phyloP scores from a whole-genome alignment of 1,140 invertebrate genomes.

The Potamilus streckersoni region DNA sequence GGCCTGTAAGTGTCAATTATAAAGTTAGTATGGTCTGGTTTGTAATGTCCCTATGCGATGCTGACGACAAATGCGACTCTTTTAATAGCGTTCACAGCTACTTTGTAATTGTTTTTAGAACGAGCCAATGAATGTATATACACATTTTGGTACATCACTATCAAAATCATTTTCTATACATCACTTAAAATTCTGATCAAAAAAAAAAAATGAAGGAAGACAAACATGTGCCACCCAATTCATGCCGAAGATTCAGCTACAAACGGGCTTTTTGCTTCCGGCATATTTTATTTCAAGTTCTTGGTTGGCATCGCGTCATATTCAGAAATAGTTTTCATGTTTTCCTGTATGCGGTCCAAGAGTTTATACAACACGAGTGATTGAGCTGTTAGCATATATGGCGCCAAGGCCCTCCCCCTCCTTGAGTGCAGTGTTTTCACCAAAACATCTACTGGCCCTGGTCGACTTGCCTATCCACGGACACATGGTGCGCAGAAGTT shows the following conservation, averaged over 20 bases:
- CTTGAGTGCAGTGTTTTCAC: not conserved
- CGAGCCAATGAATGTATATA: not conserved
- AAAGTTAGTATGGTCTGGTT: not conserved
- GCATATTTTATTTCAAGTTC: not conserved
- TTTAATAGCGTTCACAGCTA: not conserved
- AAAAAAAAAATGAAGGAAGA: constrained; percentile 6
- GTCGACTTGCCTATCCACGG: constrained; percentile 8
- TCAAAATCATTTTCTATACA: not conserved
- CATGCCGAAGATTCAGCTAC: not conserved
- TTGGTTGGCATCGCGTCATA: not conserved
- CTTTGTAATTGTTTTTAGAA: not conserved
- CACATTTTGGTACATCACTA: not conserved
- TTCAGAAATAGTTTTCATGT: not conserved
- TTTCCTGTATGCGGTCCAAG: constrained; percentile 3
- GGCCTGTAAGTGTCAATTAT: not conserved
- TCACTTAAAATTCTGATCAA: constrained; percentile 2
- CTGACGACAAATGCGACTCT: not conserved
- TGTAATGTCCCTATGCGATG: constrained; percentile 1
- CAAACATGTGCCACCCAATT: not conserved
- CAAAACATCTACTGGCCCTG: too few relatives aligned
- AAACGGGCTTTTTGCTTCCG: not conserved
- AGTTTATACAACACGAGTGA: constrained; percentile 1
- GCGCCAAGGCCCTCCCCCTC: not conserved
- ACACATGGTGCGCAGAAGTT: constrained; percentile 6
- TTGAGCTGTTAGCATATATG: not conserved